Evolutionary conservation across 2,113 vertebrate species (phyloP).

Genomic region (Nothoprocta pentlandii): DNA sequence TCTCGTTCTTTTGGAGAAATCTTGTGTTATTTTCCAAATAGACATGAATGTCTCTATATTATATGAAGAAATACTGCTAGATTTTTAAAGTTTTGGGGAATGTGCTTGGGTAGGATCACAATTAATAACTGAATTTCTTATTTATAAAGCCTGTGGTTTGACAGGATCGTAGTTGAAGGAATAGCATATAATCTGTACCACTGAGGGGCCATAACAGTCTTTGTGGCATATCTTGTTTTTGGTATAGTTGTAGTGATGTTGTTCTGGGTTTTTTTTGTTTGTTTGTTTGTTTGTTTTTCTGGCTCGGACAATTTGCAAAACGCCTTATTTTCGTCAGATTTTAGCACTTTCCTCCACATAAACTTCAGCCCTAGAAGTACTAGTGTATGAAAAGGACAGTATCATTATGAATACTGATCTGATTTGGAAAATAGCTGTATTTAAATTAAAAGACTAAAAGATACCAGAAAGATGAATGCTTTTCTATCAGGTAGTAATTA

Average conservation of each 20-base stretch:
- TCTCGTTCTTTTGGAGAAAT: background rate
- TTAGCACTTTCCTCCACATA: background rate
- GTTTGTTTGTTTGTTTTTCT: background rate
- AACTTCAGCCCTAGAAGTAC: background rate
- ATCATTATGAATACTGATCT: background rate
- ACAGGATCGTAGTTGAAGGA: background rate
- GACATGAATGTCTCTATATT: background rate
- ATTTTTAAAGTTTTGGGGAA: background rate
- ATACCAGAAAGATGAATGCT: background rate
- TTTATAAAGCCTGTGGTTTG: background rate
- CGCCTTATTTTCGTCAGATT: background rate
- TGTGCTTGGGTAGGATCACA: background rate
- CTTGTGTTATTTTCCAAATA: background rate
- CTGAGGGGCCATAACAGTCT: background rate
- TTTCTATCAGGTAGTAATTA: background rate
- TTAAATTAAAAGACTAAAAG: background rate
- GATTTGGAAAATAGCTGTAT: background rate
- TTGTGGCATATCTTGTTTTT: background rate
- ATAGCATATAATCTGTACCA: background rate
- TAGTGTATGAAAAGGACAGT: background rate
- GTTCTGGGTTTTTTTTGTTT: background rate
- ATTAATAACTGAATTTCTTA: background rate
- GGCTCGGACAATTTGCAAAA: background rate
- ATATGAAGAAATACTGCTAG: too few species aligned
- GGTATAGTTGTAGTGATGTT: fast-evolving